A percentile compares a stretch with the other conserved stretches of the same genome.
Evolutionary conservation across 2,797 vertebrate genomes (phyloP).

Genomic region (Urocyon cinereoargenteus): DNA sequence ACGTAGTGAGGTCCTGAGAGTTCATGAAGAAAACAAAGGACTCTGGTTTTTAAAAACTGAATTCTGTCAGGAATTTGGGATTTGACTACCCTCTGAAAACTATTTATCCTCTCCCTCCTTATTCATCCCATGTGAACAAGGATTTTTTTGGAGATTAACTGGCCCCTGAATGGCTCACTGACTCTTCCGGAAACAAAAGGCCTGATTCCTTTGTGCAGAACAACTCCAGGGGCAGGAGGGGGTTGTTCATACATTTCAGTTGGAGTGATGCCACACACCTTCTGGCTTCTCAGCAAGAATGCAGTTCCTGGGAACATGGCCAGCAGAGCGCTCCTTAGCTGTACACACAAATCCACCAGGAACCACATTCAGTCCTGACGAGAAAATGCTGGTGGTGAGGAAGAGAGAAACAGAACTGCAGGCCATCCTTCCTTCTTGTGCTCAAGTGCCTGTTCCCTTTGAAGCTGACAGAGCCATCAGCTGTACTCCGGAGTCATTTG

Average conservation of each 20-base stretch:
- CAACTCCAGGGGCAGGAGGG: not conserved
- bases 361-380: constrained; percentile 35
- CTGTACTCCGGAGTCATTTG: not conserved
- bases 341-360: not conserved
- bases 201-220: not conserved
- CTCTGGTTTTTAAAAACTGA: constrained; percentile 1
- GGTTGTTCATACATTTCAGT: not conserved
- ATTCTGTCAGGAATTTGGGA: constrained; percentile 42
- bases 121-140: not conserved
- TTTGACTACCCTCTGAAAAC: not conserved
- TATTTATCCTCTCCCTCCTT: not conserved
- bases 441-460: not conserved
- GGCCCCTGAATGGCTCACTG: constrained; percentile 66
- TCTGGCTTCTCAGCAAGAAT: constrained; percentile 69
- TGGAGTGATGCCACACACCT: constrained; percentile 56
- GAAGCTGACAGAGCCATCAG: not conserved
- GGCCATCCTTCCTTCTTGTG: not conserved
- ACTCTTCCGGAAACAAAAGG: constrained; percentile 69
- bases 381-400: not conserved
- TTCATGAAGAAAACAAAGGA: constrained; percentile 12
- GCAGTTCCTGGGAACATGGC: constrained; percentile 53
- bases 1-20: not conserved
- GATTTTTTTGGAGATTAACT: constrained; percentile 67
- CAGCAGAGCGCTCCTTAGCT: not conserved
- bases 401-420: fast-evolving